phyloP scores from a whole-genome alignment of 2,888 invertebrate genomes.

The Hofmannophila pseudospretella region DNA sequence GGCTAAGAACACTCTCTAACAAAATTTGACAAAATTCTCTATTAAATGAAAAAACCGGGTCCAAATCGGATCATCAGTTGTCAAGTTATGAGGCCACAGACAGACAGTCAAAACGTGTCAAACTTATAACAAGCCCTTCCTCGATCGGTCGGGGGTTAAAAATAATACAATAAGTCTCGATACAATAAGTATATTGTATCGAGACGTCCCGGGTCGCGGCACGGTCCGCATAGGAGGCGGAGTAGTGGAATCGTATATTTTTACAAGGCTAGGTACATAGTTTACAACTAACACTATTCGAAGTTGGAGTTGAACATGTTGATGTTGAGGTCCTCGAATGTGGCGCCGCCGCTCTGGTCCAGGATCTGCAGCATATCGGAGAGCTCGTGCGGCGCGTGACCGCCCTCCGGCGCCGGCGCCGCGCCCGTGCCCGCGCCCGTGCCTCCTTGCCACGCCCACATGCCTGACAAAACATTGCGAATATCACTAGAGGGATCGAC shows the following conservation, averaged over 20 bases:
- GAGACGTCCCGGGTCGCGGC: neutral
- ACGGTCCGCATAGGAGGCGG: neutral
- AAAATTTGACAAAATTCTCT: too few species aligned
- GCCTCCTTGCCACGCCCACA: conserved; percentile 83
- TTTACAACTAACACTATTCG: conserved; percentile 39
- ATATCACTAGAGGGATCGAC: too few species aligned
- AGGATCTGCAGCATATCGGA: conserved; percentile 96
- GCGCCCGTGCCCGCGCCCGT: conserved; percentile 40
- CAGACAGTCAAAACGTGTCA: too few species aligned
- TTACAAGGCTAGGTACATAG: conserved; percentile 15
- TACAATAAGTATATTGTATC: too few species aligned
- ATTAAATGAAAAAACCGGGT: too few species aligned
- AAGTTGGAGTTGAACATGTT: conserved; percentile 90
- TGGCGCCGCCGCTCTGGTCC: conserved; percentile 88
- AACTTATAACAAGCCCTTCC: too few species aligned
- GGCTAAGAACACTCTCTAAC: too few species aligned
- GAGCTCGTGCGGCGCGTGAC: conserved; percentile 83
- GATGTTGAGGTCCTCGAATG: conserved; percentile 93
- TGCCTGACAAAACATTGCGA: conserved; percentile 76
- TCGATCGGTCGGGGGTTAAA: too few species aligned
- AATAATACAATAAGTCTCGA: too few species aligned
- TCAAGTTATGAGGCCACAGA: too few species aligned
- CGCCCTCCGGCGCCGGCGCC: conserved; percentile 38
- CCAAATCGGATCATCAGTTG: too few species aligned
- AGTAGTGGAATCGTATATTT: conserved; percentile 4